phyloP scores from a whole-genome alignment of 1,140 invertebrate genomes.

The Arion vulgaris region DNA sequence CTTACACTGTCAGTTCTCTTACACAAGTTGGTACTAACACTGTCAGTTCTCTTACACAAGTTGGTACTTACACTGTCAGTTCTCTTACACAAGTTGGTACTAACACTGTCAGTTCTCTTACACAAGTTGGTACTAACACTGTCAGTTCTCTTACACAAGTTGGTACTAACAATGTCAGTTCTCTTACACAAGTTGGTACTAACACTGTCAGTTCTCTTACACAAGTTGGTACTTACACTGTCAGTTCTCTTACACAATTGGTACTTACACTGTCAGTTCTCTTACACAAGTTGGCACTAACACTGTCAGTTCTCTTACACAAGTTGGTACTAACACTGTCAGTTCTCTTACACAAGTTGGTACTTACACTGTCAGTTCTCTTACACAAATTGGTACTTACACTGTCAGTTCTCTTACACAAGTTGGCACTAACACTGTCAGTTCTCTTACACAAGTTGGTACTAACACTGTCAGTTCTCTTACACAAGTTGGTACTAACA shows the following conservation, averaged over 20 bases:
- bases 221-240: background rate
- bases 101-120: background rate
- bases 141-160: too few species aligned
- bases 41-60: background rate
- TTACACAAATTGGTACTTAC: slow-evolving; percentile 2
- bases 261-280: background rate
- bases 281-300: slow-evolving; percentile 4
- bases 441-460: too few species aligned
- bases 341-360: slow-evolving; percentile 1
- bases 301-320: too few species aligned
- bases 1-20: too few species aligned
- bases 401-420: background rate
- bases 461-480: too few species aligned
- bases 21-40: background rate
- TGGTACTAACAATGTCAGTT: background rate
- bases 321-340: background rate
- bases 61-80: too few species aligned
- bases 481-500: too few species aligned
- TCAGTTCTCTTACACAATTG: background rate
- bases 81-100: too few species aligned
- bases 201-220: too few species aligned
- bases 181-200: slow-evolving; percentile 2
- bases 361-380: background rate
- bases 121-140: slow-evolving; percentile 1
- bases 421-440: too few species aligned